Evolutionary conservation across 1,140 invertebrate genomes (phyloP).

Genomic region (Thaumetopoea pityocampa): DNA sequence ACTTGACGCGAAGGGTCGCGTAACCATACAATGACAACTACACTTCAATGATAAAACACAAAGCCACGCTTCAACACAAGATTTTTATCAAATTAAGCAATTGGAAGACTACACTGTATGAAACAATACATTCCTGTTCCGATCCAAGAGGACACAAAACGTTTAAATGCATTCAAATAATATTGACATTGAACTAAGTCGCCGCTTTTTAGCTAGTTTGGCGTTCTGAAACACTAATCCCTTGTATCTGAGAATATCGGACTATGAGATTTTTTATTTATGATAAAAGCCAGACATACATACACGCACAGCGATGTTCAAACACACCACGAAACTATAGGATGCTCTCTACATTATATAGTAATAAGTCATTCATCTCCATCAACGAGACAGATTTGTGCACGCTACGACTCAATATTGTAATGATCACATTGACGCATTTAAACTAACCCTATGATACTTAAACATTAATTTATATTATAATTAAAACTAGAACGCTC

Average conservation of each 20-base stretch:
- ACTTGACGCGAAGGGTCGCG: no score
- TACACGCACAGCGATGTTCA: conserved; percentile 61
- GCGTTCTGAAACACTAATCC: conserved; percentile 56
- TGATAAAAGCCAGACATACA: conserved; percentile 69
- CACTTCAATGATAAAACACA: conserved; percentile 9
- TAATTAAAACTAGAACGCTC: conserved; percentile 46
- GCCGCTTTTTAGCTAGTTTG: conserved; percentile 40
- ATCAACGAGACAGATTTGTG: conserved; percentile 64
- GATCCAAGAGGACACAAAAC: conserved; percentile 5
- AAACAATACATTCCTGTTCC: conserved; percentile 20
- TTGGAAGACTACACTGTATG: conserved; percentile 56
- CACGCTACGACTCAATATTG: conserved; percentile 60
- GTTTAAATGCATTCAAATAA: conserved; percentile 17
- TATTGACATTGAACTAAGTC: conserved; percentile 13
- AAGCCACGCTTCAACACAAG: conserved; percentile 28
- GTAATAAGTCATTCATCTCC: conserved; percentile 53
- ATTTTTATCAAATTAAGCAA: conserved; percentile 34
- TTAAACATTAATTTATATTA: conserved; percentile 47
- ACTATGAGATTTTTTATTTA: conserved; percentile 57
- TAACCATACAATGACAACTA: no score
- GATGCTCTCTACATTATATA: conserved; percentile 55
- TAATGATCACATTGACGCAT: conserved; percentile 70
- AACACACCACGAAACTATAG: conserved; percentile 65
- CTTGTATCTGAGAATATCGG: conserved; percentile 60
- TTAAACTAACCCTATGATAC: conserved; percentile 54